Evolutionary conservation across 2,888 invertebrate genomes (phyloP).

Genomic region (Hyposoter didymator): DNA sequence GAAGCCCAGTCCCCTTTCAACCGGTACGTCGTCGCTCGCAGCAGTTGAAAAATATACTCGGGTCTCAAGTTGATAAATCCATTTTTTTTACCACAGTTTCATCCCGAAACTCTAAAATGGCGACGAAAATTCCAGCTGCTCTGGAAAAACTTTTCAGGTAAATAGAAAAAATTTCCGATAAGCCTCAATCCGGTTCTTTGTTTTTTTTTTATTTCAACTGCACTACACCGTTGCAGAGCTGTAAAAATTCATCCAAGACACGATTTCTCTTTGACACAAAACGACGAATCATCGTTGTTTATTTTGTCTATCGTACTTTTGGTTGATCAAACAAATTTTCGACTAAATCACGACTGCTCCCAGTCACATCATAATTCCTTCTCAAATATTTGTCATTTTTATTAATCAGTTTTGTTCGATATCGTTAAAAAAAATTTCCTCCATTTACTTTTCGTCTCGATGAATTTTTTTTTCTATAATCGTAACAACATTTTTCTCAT

Average conservation of each 20-base stretch:
- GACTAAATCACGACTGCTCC: no score
- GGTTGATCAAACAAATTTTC: neutral
- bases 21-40: neutral
- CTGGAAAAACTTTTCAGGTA: neutral
- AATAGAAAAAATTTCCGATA: neutral
- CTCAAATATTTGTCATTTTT: neutral
- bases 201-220: neutral
- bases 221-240: neutral
- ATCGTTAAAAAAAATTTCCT: no score
- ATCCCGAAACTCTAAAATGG: conserved; percentile 66
- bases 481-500: neutral
- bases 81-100: neutral
- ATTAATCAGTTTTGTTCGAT: neutral
- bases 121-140: conserved; percentile 71
- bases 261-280: neutral
- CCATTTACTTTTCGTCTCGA: neutral
- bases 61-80: neutral
- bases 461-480: neutral
- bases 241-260: neutral
- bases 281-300: neutral
- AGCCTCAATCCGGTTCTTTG: neutral
- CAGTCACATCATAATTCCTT: neutral
- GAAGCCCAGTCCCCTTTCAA: neutral
- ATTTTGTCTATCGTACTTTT: neutral
- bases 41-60: neutral